Percentiles rank a stretch among this genome's conserved stretches.
These are phyloP conservation scores for Rissa tridactyla DNA, from an alignment of 2,113 vertebrate species.

Conservation along the genomic window DNA sequence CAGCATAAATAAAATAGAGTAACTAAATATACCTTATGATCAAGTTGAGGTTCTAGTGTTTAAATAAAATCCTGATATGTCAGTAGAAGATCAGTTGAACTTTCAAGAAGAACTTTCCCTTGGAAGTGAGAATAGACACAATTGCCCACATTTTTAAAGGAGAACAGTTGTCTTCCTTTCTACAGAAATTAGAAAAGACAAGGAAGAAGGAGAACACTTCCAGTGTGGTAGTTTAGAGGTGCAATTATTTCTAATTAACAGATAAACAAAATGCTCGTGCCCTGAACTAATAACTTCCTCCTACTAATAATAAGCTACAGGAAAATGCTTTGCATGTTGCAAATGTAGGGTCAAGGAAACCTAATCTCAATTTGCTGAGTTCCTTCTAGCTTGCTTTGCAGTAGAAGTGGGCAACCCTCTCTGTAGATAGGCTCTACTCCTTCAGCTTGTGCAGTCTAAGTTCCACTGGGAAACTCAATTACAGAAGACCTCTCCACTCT, in stretches of 20 bases:
- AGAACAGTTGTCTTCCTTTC: neutral
- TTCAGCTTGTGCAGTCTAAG: neutral
- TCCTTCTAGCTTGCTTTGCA: neutral
- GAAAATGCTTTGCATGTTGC: neutral
- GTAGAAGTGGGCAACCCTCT: neutral
- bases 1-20: neutral
- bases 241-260: neutral
- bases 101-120: neutral
- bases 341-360: neutral
- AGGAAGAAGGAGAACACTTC: neutral
- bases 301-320: neutral
- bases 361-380: neutral
- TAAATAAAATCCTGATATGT: neutral
- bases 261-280: neutral
- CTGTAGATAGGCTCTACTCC: neutral
- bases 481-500: neutral
- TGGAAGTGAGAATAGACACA: neutral
- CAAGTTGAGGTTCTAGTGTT: neutral
- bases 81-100: neutral
- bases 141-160: neutral
- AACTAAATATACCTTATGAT: neutral
- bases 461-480: constrained; percentile 2
- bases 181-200: neutral
- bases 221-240: neutral
- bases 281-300: neutral